Evolutionary conservation across 2,888 invertebrate species (phyloP), one percentile per base, ranked within the genome.

Genomic region (Bedellia somnulentella): DNA sequence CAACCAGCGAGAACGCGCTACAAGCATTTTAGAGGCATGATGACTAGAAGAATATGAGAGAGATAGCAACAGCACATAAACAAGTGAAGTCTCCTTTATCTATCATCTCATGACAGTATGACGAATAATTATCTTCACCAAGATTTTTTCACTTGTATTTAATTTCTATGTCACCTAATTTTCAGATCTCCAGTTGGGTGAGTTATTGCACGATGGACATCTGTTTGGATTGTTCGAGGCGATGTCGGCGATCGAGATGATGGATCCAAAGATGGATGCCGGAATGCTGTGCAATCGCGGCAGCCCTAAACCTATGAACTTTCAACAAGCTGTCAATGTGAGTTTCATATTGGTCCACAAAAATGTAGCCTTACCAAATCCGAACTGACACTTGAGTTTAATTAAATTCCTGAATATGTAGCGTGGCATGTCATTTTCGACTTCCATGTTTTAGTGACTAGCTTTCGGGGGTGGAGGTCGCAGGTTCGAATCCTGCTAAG

Each of bases 221-320:
- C 63, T 89, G 12, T 93, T 89, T 76, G 93, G 95, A 3, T 75
- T 99, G 22, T 94, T 94, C 66, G 98, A 99, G 61, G 98, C 97
- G 0, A 99, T 99, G 98, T 96, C 97, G 1, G 98, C 98, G 1
- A 98, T 99, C 46, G 98, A 99, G 68, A 95, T 99, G 92, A 98
- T 98, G 98, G 98, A 99, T 58, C 97, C 98, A 0, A 99, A 98
- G 79, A 99, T 99, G 98, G 99, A 99, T 78, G 95, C 96, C 1
- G 98, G 98, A 4, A 96, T 98, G 94, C 76, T 92, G 39, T 95
- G 94, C 56, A 95, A 95, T 56, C 81, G 93, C 39, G 89, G 89
- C 9, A 85, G 83, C 47, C 85, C 89, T 33, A 89, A 89, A 49
- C 88, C 92, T 4, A 80, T 91, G 24, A 90, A 88, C 34, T 92